Conservation (phyloP, 2,113 vertebrate species). For the Crotalus helleri region DNA sequence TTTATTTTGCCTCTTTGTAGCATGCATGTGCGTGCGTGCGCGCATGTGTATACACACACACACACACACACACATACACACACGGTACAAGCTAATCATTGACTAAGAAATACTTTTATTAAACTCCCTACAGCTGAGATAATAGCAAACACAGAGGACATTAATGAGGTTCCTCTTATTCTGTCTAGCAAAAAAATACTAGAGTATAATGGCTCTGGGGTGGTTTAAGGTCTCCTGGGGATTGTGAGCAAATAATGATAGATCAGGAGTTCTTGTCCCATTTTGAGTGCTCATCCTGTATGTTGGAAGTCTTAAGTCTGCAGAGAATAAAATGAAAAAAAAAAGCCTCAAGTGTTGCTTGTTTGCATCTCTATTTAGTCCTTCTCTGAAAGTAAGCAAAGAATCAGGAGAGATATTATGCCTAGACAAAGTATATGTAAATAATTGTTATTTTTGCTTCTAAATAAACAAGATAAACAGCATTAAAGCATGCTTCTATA, state of each 20-base stretch:
- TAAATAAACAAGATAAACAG: slow-evolving; percentile 5
- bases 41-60: no score
- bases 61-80: background rate
- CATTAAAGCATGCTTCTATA: background rate
- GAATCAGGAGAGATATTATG: background rate
- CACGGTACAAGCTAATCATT: background rate
- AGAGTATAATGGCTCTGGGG: background rate
- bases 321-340: background rate
- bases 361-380: background rate
- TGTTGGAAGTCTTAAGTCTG: background rate
- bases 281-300: background rate
- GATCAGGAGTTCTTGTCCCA: background rate
- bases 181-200: background rate
- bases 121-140: slow-evolving; percentile 10
- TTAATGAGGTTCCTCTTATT: slow-evolving; percentile 14
- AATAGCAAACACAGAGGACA: background rate
- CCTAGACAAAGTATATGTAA: slow-evolving; percentile 8
- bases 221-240: background rate
- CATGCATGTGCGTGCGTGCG: background rate
- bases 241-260: background rate
- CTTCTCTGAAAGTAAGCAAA: background rate
- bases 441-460: background rate
- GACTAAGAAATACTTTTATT: background rate
- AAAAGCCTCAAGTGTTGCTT: background rate
- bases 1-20: background rate